Evolutionary conservation across 2,113 vertebrate species (phyloP), one percentile per base, ranked within the genome.

Genomic region (Psilopogon haemacephalus): DNA sequence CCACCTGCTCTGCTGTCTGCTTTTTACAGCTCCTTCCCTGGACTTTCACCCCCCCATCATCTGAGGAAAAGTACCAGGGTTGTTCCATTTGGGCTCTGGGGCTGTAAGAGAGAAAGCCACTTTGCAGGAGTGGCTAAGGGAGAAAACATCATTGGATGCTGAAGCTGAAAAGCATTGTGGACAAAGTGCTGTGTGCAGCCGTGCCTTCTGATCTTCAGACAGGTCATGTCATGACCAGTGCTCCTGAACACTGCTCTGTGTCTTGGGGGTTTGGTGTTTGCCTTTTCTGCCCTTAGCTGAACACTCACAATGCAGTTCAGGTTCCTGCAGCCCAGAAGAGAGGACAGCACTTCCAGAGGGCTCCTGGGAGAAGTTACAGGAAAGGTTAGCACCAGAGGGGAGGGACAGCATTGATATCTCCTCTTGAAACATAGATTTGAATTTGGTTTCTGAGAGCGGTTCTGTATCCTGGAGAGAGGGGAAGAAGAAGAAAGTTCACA

Each of bases 1-100:
- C 59, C 84, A 83, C 52, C 73, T 55, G 28, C 79, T 82, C 60
- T 84, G 81, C 2, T 38, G 33, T 92, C 94, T 90, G 82, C 78
- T 72, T 62, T 94, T 95, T 91, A 86, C 19, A 52, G 79, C 87
- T 97, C 21, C 4, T 96, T 95, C 67, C 86, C 86, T 92, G 52
- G 94, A 75, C 54, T 90, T 96, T 95, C 82, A 93, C 67, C 76
- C 67, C 50, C 60, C 56, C 65, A 90, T 37, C 10, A n/a, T 68
- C 91, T 90, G 78, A 83, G 94, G 79, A 46, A 74, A 90, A 89
- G 89, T 42, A 40, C 91, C 74, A 30, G 46, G 52, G 32, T 78
- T 78, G 54, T 95, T 89, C 84, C 86, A 88, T 82, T 95, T 94
- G 87, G 80, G 79, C 14, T 21, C 11, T 72, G 86, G 80, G 74